Percentiles rank a stretch among this genome's conserved stretches.
These are phyloP conservation scores for Lepisosteus osseus DNA, from an alignment of 2,113 vertebrate species.

Conservation along the genomic window DNA sequence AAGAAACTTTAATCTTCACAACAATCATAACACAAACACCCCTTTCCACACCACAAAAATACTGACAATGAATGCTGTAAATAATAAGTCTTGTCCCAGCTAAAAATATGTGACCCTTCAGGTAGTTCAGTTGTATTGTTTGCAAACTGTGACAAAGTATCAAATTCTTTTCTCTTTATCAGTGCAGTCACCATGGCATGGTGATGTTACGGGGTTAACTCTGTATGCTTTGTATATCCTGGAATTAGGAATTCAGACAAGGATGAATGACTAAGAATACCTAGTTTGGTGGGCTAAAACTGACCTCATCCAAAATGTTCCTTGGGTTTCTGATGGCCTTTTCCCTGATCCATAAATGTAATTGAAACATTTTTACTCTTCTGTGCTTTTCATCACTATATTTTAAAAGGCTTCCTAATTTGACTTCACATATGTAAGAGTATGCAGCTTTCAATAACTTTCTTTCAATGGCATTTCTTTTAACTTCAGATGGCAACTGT, in stretches of 20 bases:
- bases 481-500: too few relatives aligned
- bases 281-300: slow-evolving; percentile 51
- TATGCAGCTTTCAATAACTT: too few relatives aligned
- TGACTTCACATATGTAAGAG: too few relatives aligned
- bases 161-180: slow-evolving; percentile 58
- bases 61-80: slow-evolving; percentile 24
- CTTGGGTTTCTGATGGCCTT: slow-evolving; percentile 40
- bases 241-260: slow-evolving; percentile 44
- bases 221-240: slow-evolving; percentile 31
- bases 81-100: slow-evolving; percentile 30
- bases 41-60: too few relatives aligned
- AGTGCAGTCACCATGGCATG: slow-evolving; percentile 52
- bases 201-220: slow-evolving; percentile 30
- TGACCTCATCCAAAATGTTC: slow-evolving; percentile 46
- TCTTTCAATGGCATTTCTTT: too few relatives aligned
- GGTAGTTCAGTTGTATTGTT: slow-evolving; percentile 66
- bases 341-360: slow-evolving; percentile 46
- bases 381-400: slow-evolving; percentile 51
- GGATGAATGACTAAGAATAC: slow-evolving; percentile 52
- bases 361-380: slow-evolving; percentile 39
- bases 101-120: slow-evolving; percentile 55
- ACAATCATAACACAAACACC: too few relatives aligned
- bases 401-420: neutral
- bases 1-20: too few relatives aligned
- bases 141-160: slow-evolving; percentile 77